Evolutionary conservation across 2,113 vertebrate species (phyloP).

Genomic region (Etia nguti): DNA sequence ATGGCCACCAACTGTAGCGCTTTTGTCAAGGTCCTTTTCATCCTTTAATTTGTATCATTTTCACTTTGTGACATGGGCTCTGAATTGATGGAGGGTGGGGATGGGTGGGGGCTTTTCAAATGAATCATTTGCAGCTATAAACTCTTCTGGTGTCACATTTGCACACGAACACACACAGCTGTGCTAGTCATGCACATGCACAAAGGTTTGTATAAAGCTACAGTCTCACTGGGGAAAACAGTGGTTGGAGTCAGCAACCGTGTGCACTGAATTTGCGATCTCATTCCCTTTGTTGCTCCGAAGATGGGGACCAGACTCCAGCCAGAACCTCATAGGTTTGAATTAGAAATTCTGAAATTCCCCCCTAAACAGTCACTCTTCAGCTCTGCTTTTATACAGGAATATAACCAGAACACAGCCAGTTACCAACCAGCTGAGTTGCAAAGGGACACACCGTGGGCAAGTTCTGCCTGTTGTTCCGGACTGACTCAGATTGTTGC

Average conservation of each 20-base stretch:
- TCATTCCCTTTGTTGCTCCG: not conserved
- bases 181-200: not conserved
- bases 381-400: not conserved
- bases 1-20: not conserved
- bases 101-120: not conserved
- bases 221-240: not conserved
- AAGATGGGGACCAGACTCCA: not conserved
- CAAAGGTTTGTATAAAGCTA: not conserved
- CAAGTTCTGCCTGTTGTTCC: not conserved
- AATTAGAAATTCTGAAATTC: not conserved
- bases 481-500: not conserved
- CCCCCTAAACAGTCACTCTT: not conserved
- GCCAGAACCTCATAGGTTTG: not conserved
- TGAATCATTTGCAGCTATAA: not conserved
- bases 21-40: slow-evolving; percentile 30
- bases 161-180: not conserved
- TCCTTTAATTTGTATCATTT: slow-evolving; percentile 14
- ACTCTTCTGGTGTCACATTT: not conserved
- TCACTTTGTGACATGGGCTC: not conserved
- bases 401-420: not conserved
- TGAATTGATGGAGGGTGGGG: not conserved
- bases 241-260: not conserved
- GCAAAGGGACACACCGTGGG: not conserved
- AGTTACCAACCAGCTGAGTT: not conserved
- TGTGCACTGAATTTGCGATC: not conserved